Base-by-base conservation (phyloP, 1,140 invertebrate genomes). In the Drosophila lowei region DNA sequence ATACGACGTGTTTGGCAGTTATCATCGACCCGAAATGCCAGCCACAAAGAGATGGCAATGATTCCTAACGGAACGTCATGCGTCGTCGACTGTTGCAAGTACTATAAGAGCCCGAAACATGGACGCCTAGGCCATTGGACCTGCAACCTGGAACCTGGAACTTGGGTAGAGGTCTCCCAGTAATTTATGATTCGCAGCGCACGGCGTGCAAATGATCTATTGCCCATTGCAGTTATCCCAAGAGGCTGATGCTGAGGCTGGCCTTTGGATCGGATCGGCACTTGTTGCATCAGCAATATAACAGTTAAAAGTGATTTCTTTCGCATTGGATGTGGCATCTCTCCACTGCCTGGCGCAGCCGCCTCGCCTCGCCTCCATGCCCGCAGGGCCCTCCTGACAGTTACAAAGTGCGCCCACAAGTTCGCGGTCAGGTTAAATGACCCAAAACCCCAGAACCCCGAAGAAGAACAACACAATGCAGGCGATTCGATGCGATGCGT, bases 171-270 rank as follows among this genome's bases (percentile, higher is more conserved):
- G 34, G 41, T 41, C 71, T 66, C 16, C 4, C 15, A 54, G 71
- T 86, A 81, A 85, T 85, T 85, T 85, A 85, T 85, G 77, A 86
- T 85, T 85, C 62, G 77, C 61, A 86, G 77, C 83, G 81, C 81
- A 77, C 81, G 83, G 77, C 77, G 73, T 68, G 52, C 68, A 75
- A 86, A 88, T 85, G 81, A 85, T 85, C 81, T 86, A 85, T 85
- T 86, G 81, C 72, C 83, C 70, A 72, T 72, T 72, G 70, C 70
- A 72, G 70, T 72, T 72, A 72, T 50, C 50, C 47, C n/a, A 25
- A n/a, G 34, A 38, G 56, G 9, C 18, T 18, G n/a, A 16, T 28
- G 1, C 7, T n/a, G 28, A 2, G 11, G 16, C 28, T 18, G 50
- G 5, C 8, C 6, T 18, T 38, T 44, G 44, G 47, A 50, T 68